These are phyloP conservation scores for Heteromurus nitidus DNA, from an alignment of 2,888 invertebrate species.

Conservation along the genomic window DNA sequence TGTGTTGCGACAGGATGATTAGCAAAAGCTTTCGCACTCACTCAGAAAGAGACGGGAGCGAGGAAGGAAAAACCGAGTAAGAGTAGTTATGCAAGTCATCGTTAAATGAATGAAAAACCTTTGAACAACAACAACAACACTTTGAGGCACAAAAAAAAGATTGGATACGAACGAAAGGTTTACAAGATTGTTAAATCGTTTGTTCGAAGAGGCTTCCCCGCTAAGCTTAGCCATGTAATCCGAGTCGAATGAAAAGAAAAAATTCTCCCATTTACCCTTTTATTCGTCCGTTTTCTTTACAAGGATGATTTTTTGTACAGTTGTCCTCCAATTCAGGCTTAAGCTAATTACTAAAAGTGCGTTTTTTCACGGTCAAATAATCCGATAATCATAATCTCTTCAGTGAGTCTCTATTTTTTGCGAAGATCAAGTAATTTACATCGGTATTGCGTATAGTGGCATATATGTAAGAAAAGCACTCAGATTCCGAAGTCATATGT, in stretches of 20 bases:
- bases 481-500: too few species aligned
- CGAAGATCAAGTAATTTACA: too few species aligned
- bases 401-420: too few species aligned
- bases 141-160: neutral
- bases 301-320: too few species aligned
- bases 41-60: too few species aligned
- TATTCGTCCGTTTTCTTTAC: too few species aligned
- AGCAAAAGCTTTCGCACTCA: conserved; percentile 31
- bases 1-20: conserved; percentile 52
- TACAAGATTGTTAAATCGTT: conserved; percentile 25
- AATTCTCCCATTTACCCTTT: neutral
- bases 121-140: conserved; percentile 46
- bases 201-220: conserved; percentile 20
- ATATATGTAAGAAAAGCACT: too few species aligned
- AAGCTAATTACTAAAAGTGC: too few species aligned
- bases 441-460: too few species aligned
- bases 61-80: conserved; percentile 14
- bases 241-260: conserved; percentile 30
- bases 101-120: conserved; percentile 32
- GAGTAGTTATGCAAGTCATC: conserved; percentile 59
- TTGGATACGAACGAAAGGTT: neutral
- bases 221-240: conserved; percentile 29
- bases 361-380: too few species aligned
- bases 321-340: too few species aligned
- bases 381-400: too few species aligned